Percentiles rank a stretch among this genome's conserved stretches.
Conservation (phyloP, 2,113 vertebrate species). For the Podarcis cretensis region DNA sequence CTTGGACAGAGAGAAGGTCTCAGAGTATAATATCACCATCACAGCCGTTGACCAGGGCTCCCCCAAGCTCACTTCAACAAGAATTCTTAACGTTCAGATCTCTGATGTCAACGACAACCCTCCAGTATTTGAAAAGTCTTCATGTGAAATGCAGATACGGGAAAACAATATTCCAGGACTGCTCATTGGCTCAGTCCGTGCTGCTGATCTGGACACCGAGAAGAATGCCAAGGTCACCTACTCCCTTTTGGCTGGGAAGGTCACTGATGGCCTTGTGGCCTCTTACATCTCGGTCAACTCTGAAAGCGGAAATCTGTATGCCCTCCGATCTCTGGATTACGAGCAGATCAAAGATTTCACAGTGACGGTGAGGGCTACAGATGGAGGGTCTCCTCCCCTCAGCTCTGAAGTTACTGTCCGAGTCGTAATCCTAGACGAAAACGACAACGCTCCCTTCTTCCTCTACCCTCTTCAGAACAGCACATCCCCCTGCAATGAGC, state of each 20-base stretch:
- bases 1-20: conserved; percentile 61
- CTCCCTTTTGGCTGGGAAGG: conserved; percentile 46
- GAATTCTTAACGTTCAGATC: conserved; percentile 31
- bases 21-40: conserved; percentile 51
- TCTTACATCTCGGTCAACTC: conserved; percentile 67
- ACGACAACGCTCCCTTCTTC: conserved; percentile 66
- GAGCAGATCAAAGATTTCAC: conserved; percentile 44
- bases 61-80: conserved; percentile 50
- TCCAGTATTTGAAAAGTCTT: conserved; percentile 40
- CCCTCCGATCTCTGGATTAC: conserved; percentile 61
- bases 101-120: conserved; percentile 59
- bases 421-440: conserved; percentile 64
- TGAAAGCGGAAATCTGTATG: conserved; percentile 66
- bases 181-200: conserved; percentile 46
- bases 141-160: conserved; percentile 23
- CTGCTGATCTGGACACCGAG: conserved; percentile 53
- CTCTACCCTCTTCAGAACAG: conserved; percentile 59
- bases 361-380: conserved; percentile 39
- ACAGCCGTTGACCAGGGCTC: conserved; percentile 57
- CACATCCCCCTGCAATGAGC: conserved; percentile 28
- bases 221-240: conserved; percentile 60
- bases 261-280: conserved; percentile 22
- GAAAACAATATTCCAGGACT: conserved; percentile 58
- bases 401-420: not conserved
- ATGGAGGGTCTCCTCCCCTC: conserved; percentile 38